Evolutionary conservation across 2,797 vertebrate genomes (phyloP), one percentile per base, ranked within the genome.

Genomic region (Prunella strophiata): DNA sequence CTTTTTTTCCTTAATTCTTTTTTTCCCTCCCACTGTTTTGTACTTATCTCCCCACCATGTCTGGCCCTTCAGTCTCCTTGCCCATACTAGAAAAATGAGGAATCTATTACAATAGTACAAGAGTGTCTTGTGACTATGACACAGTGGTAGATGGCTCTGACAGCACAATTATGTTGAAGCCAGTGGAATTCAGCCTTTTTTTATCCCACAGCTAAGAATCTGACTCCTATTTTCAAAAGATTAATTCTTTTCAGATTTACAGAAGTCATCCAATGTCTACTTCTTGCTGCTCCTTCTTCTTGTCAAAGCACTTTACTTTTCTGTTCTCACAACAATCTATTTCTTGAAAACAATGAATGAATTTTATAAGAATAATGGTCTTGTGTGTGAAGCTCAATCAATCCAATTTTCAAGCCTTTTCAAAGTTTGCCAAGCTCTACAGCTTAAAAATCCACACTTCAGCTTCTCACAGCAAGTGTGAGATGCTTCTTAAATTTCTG

Each of bases 381-480:
- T 63, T 83, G 70, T 92, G 34, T 85, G 36, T 93, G 90, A 93
- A 62, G 79, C 85, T 94, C 78, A 73, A 83, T 95, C 88, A 87
- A 72, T 91, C 75, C 93, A 89, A 87, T 93, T 91, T 94, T 91
- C 72, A 88, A 90, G 29, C 50, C 36, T 76, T 85, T 88, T 96
- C 66, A 40, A 86, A 89, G 75, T 95, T 91, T 95, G 81, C 81
- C 77, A 88, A 91, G 70, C 32, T 66, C 59, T 89, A 66, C 3
- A 4, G 83, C 85, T 96, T 93, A 93, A 89, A 92, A 89, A 93
- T 82, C 81, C 65, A 65, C 77, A 82, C 29, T 94, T 93, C 40
- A 61, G 36, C 89, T 95, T 93, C 87, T 93, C 83, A 76, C 91
- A 93, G 83, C 66, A 84, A 94, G 84, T 59, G 62, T 57, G 71